Evolutionary conservation across 2,113 vertebrate species (phyloP), one percentile per base, ranked within the genome.

Genomic region (Trinectes maculatus): DNA sequence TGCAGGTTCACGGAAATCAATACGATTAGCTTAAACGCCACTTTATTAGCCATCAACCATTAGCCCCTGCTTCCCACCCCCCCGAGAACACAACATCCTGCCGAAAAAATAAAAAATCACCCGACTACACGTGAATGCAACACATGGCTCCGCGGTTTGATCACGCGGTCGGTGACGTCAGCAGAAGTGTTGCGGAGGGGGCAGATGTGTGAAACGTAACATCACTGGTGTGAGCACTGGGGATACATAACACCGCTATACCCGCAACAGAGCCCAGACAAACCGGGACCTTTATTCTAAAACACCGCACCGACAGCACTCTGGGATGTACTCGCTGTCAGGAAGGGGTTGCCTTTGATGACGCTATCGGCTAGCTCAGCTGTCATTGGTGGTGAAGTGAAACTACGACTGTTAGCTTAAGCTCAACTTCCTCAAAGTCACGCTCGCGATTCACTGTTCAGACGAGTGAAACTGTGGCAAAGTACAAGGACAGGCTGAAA

Each of bases 111-210:
- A n/a, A n/a, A n/a, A n/a, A 39, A 40, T 9, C 1, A 62, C 71
- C 62, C 21, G 26, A 57, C 48, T 28, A 28, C 36, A n/a, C 21
- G 0, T 66, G 39, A 86, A 77, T 4, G 76, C 63, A 52, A 16
- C 77, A 58, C 1, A 8, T 11, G 37, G 13, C 39, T 49, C 11
- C 43, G 19, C 2, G 5, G 1, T 37, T n/a, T 70, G 25, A 44
- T 84, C 77, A 84, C 77, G 57, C 19, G 78, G 53, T 52, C 33
- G 6, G 0, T 82, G 82, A 87, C 87, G 25, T 89, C 44, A 55
- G 24, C 18, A 40, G 1, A 12, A 28, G 48, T 22, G 24, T 63
- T 44, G 0, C 11, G n/a, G 19, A 51, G 60, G 51, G 12, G 6
- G 25, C 22, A 34, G 15, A 53, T 37, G 24, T 49, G 49, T 5